These are phyloP conservation scores for Antennarius maculatus DNA, from an alignment of 2,797 vertebrate species.

Conservation along the genomic window DNA sequence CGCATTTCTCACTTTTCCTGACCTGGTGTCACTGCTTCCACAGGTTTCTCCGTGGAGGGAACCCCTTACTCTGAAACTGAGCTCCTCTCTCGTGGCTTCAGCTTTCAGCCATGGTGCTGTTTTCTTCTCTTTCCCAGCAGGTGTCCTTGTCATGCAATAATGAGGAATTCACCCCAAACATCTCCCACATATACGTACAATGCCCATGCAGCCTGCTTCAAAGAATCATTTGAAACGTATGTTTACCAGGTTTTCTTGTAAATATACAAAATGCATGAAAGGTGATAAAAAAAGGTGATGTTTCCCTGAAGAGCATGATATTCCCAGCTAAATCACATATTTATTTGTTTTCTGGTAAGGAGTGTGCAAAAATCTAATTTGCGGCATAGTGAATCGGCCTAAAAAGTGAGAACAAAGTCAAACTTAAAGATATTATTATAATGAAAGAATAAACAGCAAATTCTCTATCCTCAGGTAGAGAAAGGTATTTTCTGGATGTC, in stretches of 20 bases:
- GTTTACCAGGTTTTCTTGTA: slow-evolving; percentile 23
- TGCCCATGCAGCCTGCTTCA: slow-evolving; percentile 47
- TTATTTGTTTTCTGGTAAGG: slow-evolving; percentile 35
- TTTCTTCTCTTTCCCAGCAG: slow-evolving; percentile 76
- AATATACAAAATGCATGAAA: slow-evolving; percentile 19
- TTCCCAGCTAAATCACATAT: slow-evolving; percentile 16
- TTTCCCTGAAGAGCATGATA: slow-evolving; percentile 12
- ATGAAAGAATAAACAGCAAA: slow-evolving; percentile 9
- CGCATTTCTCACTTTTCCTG: slow-evolving; percentile 14
- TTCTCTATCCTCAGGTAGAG: slow-evolving; percentile 38
- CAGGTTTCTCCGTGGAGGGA: slow-evolving; percentile 44
- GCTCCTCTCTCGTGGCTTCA: slow-evolving; percentile 35
- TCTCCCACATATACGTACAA: slow-evolving; percentile 44
- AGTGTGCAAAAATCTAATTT: slow-evolving; percentile 30
- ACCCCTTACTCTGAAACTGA: slow-evolving; percentile 48
- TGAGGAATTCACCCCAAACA: slow-evolving; percentile 60
- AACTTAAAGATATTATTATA: slow-evolving; percentile 16
- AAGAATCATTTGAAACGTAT: slow-evolving; percentile 54
- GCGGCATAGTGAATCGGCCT: slow-evolving; percentile 10
- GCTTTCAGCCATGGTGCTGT: slow-evolving; percentile 49
- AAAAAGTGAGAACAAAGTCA: slow-evolving; percentile 13
- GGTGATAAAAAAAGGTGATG: neutral
- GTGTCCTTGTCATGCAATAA: slow-evolving; percentile 77
- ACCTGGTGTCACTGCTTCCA: slow-evolving; percentile 38
- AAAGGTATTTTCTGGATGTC: slow-evolving; percentile 40